phyloP scores from a whole-genome alignment of 2,113 vertebrate species.

The Pithys albifrons region DNA sequence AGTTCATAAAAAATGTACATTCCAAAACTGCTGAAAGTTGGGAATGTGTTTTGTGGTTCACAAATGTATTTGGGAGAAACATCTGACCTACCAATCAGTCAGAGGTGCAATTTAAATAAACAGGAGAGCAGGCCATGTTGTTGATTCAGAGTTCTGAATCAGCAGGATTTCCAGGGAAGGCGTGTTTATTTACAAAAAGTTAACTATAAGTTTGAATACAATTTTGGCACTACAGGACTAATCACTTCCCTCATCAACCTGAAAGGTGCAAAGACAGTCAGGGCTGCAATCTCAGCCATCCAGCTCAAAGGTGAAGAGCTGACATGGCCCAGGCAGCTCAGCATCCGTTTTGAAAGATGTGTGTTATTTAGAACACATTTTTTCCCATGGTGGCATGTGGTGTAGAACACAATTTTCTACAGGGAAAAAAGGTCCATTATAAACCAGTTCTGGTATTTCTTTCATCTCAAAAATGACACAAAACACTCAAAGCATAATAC shows the following conservation, averaged over 20 bases:
- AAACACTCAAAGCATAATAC: fast-evolving
- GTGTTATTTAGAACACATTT: background rate
- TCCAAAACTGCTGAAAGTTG: background rate
- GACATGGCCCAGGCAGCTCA: background rate
- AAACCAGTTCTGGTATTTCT: background rate
- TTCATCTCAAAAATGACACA: background rate
- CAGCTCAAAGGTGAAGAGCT: background rate
- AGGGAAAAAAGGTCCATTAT: background rate
- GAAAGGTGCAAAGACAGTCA: background rate
- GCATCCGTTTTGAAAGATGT: background rate
- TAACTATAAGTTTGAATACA: background rate
- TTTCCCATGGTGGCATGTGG: background rate
- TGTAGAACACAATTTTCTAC: background rate
- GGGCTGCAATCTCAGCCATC: background rate
- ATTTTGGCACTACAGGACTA: background rate
- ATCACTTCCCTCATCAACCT: background rate
- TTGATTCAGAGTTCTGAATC: background rate
- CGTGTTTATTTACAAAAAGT: background rate
- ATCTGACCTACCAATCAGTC: background rate
- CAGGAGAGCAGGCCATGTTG: background rate
- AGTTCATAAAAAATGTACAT: background rate
- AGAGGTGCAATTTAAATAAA: background rate
- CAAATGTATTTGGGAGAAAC: background rate
- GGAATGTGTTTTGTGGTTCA: background rate
- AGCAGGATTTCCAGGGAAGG: background rate